Percentiles rank a stretch among this genome's conserved stretches.
Evolutionary conservation across 2,113 vertebrate species (phyloP).

Genomic region (Hydropotes inermis): DNA sequence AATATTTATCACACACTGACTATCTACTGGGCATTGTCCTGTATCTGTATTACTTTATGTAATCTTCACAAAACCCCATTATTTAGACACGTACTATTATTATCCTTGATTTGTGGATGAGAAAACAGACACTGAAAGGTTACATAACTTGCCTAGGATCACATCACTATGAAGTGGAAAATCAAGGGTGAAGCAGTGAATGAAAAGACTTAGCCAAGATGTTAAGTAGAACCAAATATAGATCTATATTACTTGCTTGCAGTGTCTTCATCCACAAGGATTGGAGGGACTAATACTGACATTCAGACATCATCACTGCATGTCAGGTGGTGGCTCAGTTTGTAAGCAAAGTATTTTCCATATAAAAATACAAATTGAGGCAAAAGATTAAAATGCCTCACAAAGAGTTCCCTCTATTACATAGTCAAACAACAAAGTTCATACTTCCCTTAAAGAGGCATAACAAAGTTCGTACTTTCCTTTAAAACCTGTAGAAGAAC

Average conservation of each 20-base stretch:
- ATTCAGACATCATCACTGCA: neutral
- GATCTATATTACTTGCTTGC: neutral
- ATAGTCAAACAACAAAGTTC: neutral
- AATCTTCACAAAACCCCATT: neutral
- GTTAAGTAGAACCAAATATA: neutral
- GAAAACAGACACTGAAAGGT: neutral
- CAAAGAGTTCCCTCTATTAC: neutral
- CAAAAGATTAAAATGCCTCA: neutral
- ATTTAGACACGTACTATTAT: neutral
- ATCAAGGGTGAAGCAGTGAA: neutral
- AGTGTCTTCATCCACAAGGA: neutral
- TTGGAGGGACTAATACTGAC: neutral
- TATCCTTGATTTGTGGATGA: neutral
- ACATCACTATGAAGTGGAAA: neutral
- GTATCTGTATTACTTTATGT: neutral
- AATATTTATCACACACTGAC: neutral
- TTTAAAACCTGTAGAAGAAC: neutral
- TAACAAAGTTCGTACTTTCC: neutral
- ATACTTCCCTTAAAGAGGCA: neutral
- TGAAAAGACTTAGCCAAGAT: neutral
- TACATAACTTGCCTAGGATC: neutral
- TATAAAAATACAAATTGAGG: neutral
- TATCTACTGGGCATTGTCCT: too few relatives aligned
- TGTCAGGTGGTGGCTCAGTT: neutral
- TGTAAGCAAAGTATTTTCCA: neutral